Base-by-base conservation (phyloP, 2,888 invertebrate species). In the Leptopilina myrica region DNA sequence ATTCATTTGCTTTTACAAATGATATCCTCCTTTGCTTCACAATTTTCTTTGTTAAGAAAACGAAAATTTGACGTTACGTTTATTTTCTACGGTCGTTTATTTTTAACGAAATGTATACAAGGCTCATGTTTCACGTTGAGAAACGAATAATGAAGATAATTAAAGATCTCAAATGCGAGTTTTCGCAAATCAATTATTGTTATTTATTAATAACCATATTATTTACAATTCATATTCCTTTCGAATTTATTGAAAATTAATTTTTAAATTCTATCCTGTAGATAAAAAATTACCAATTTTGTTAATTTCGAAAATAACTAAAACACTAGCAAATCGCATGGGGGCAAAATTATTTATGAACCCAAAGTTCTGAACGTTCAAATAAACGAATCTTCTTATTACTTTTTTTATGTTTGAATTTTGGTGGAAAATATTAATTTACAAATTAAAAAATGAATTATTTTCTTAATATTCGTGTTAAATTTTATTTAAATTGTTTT, bases 91-190 rank as follows among this genome's bases (percentile, higher is more conserved):
- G 46, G 20, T 46, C 67, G 67, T 49, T 67, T 67, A 20, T 20
- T 67, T 67, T 20, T 49, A 67, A 49, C 67, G 67, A 67, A 49
- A 20, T 67, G 20, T 20, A 20, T 20, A 53, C 53, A 69, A 15
- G 53, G 53, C 69, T 43, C 66, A 43, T 15, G 53, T 53, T 53
- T 69, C 20, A 7, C 5, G 53, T 15, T 14, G 14, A 53, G 26
- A 69, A 26, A 69, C 73, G 73, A 73, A 56, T 73, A 33, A 26
- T 73, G 73, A 33, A 33, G 56, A n/a, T 53, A 73, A 73, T 73
- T 73, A 73, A 73, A 73, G 73, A 73, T 73, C 73, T 73, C 73
- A 73, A 73, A 33, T 73, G 73, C 73, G 73, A 73, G n/a, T 40
- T 73, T 73, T 73, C 73, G 73, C 73, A 14, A n/a, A 73, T 56